Evolutionary conservation across 2,888 invertebrate genomes (phyloP).

Genomic region (Hoplodrina blanda): DNA sequence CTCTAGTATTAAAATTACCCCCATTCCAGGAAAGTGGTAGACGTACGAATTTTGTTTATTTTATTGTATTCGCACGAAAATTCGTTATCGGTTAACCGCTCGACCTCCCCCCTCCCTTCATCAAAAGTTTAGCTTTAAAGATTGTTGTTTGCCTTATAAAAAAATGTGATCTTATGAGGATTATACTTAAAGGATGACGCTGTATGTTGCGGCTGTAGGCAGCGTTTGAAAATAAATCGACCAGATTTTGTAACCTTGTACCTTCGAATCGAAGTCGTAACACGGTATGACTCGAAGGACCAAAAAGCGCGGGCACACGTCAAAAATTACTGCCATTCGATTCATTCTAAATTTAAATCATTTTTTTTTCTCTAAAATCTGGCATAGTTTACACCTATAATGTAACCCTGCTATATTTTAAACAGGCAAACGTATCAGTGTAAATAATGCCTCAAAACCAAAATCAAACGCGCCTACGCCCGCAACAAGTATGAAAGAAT

Average conservation of each 20-base stretch:
- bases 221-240: slow-evolving; percentile 30
- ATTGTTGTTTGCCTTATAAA: slow-evolving; percentile 91
- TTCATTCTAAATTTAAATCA: neutral
- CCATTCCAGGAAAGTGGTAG: slow-evolving; percentile 77
- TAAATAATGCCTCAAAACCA: slow-evolving; percentile 28
- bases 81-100: slow-evolving; percentile 81
- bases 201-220: slow-evolving; percentile 75
- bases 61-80: slow-evolving; percentile 65
- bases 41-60: slow-evolving; percentile 61
- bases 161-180: slow-evolving; percentile 90
- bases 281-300: slow-evolving; percentile 29
- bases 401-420: slow-evolving; percentile 40
- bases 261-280: slow-evolving; percentile 1
- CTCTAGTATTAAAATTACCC: slow-evolving; percentile 79
- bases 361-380: neutral
- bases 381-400: slow-evolving; percentile 33
- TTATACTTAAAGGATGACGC: slow-evolving; percentile 86
- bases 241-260: slow-evolving; percentile 9
- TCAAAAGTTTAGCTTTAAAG: slow-evolving; percentile 90
- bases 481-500: slow-evolving; percentile 79
- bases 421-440: slow-evolving; percentile 35
- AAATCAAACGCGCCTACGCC: slow-evolving; percentile 66
- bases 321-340: neutral
- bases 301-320: neutral
- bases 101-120: slow-evolving; percentile 75